These are phyloP conservation scores for Deroplatys truncata DNA, from an alignment of 2,888 invertebrate genomes.

Conservation along the genomic window DNA sequence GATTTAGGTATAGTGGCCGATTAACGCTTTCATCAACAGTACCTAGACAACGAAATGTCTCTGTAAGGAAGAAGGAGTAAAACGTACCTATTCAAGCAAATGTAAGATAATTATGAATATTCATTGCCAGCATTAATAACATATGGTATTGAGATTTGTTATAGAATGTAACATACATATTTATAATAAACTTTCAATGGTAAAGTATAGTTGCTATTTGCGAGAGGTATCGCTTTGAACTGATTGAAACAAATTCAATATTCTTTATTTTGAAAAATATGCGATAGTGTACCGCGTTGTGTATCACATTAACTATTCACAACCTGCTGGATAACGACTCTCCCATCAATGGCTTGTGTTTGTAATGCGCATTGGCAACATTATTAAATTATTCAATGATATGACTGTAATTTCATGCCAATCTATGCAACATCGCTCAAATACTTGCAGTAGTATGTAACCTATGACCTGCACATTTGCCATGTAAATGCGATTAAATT, in stretches of 20 bases:
- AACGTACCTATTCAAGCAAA: no score
- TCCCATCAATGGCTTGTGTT: not conserved
- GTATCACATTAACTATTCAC: not conserved
- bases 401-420: not conserved
- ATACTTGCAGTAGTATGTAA: not conserved
- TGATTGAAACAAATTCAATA: no score
- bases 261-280: not conserved
- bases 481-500: not conserved
- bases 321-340: not conserved
- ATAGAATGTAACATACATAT: no score
- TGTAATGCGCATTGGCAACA: not conserved
- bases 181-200: no score
- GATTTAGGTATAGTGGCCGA: no score
- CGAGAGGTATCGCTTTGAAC: not conserved
- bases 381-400: not conserved
- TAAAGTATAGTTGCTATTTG: no score
- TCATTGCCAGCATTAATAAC: no score
- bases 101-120: no score
- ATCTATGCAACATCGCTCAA: not conserved
- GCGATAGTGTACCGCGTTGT: not conserved
- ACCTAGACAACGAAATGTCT: no score
- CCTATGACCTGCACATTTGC: not conserved
- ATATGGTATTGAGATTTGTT: no score
- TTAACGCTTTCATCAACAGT: no score
- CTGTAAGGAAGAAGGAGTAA: no score